Percentiles rank a stretch among this genome's conserved stretches.
Conservation (phyloP, 2,888 invertebrate genomes). For the Opisthograptis luteolata region DNA sequence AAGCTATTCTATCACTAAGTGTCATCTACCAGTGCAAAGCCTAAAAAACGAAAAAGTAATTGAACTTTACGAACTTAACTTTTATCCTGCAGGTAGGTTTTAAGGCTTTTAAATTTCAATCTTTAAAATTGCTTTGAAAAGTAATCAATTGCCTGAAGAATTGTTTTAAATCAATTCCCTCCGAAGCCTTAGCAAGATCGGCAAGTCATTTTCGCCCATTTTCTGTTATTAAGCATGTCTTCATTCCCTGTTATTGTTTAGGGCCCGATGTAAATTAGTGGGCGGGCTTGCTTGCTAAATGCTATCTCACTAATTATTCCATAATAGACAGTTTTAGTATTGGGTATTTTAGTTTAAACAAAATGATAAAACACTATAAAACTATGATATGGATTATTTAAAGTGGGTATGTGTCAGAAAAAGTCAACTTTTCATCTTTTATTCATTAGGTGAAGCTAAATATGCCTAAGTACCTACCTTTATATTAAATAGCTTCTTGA, state of each 20-base stretch:
- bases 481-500: no score
- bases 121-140: conserved; percentile 2
- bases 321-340: conserved; percentile 37
- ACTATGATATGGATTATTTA: no score
- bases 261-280: conserved; percentile 66
- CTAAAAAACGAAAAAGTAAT: no score
- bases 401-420: not conserved
- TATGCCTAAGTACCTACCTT: no score
- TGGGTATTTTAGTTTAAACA: not conserved
- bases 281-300: conserved; percentile 51
- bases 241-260: conserved; percentile 67
- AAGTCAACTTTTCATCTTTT: conserved; percentile 22
- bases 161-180: conserved; percentile 54
- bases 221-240: conserved; percentile 66
- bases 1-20: no score
- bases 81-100: no score
- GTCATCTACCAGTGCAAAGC: no score
- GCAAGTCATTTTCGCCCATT: conserved; percentile 62
- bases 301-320: conserved; percentile 64
- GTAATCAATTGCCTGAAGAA: conserved; percentile 10
- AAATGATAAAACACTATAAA: no score
- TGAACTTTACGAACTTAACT: no score
- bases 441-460: no score
- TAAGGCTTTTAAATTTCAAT: not conserved
- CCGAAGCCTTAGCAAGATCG: conserved; percentile 47